phyloP scores from a whole-genome alignment of 2,797 vertebrate genomes.

The Picus viridis region DNA sequence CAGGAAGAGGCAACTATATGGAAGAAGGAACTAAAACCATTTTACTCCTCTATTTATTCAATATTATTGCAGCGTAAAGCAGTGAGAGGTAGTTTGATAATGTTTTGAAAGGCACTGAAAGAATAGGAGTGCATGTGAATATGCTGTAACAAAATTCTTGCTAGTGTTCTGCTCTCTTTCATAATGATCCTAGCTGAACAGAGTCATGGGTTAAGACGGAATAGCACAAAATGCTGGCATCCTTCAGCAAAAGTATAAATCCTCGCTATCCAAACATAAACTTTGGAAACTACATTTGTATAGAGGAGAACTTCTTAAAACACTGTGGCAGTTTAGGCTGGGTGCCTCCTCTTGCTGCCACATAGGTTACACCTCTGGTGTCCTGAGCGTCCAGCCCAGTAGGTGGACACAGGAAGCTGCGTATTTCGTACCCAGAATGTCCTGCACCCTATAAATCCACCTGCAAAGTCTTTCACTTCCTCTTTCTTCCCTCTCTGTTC shows the following conservation, averaged over 20 bases:
- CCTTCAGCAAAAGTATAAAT: background rate
- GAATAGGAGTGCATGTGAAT: background rate
- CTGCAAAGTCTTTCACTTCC: no score
- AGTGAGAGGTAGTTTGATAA: background rate
- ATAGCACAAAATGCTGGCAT: background rate
- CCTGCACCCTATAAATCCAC: no score
- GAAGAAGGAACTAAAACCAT: background rate
- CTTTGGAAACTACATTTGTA: background rate
- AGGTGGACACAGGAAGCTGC: no score
- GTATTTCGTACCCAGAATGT: no score
- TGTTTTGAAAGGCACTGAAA: background rate
- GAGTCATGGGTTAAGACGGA: background rate
- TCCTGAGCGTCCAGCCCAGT: no score
- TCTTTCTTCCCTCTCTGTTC: no score
- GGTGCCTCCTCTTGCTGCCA: no score
- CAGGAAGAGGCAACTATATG: no score
- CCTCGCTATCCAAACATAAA: background rate
- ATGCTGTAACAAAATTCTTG: background rate
- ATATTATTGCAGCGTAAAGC: background rate
- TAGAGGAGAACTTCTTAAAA: background rate
- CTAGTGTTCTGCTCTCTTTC: background rate
- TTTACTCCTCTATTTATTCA: background rate
- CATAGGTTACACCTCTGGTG: no score
- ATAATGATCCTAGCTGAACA: background rate
- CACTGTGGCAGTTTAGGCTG: no score